Percentiles rank a stretch among this genome's conserved stretches.
Evolutionary conservation across 1,140 invertebrate genomes (phyloP).

Genomic region (Parapsyche elsis): DNA sequence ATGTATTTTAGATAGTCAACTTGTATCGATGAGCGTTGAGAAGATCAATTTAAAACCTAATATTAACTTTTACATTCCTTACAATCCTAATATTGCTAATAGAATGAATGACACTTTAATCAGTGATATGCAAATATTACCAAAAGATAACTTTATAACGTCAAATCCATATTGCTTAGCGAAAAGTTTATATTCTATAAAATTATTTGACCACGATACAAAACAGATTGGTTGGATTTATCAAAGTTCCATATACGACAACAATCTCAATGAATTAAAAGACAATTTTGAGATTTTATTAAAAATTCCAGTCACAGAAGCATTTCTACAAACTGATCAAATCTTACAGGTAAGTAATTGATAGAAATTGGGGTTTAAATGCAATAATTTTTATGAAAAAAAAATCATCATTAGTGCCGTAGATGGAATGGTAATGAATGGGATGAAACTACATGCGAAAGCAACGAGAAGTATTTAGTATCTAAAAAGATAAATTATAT

Average conservation of each 20-base stretch:
- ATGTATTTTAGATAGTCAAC: slow-evolving; percentile 47
- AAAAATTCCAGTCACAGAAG: slow-evolving; percentile 40
- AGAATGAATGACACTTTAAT: slow-evolving; percentile 31
- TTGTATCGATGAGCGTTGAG: slow-evolving; percentile 46
- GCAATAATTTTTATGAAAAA: no score
- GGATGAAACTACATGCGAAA: slow-evolving; percentile 39
- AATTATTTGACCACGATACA: slow-evolving; percentile 38
- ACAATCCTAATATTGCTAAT: slow-evolving; percentile 27
- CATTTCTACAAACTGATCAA: slow-evolving; percentile 12
- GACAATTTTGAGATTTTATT: slow-evolving; percentile 36
- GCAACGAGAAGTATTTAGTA: slow-evolving; percentile 39
- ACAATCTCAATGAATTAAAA: slow-evolving; percentile 1
- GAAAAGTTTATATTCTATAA: slow-evolving; percentile 40
- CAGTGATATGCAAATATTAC: slow-evolving; percentile 39
- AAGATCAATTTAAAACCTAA: slow-evolving; percentile 40
- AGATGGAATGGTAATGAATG: slow-evolving; percentile 44
- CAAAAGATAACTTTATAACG: slow-evolving; percentile 15
- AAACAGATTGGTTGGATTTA: slow-evolving; percentile 44
- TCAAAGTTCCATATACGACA: slow-evolving; percentile 27
- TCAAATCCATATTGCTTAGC: slow-evolving; percentile 36
- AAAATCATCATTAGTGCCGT: slow-evolving; percentile 48
- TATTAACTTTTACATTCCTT: slow-evolving; percentile 42
- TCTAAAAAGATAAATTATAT: slow-evolving; percentile 37
- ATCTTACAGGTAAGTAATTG: slow-evolving; percentile 34
- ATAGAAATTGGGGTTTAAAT: no score